Evolutionary conservation across 2,888 invertebrate genomes (phyloP), one percentile per base, ranked within the genome.

Genomic region (Alviniconcha strummeri): DNA sequence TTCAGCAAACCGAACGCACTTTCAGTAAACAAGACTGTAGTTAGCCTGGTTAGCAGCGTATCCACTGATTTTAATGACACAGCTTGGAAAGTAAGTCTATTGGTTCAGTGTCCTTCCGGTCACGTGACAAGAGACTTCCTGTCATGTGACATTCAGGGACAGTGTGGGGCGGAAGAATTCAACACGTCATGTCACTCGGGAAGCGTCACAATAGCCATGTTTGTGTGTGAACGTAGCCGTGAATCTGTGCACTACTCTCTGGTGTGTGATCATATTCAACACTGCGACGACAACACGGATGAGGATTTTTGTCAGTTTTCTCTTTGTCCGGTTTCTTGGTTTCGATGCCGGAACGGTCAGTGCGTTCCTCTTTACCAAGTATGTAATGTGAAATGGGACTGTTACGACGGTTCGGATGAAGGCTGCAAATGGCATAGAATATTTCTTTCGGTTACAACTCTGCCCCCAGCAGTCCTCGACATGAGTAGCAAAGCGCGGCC

Each of bases 351-450:
- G 4, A 76, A 76, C n/a, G n/a, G 54, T 54, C 76, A 76, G 76
- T 76, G 76, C 17, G 4, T 76, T 13, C 8, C 54, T 36, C 11
- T 11, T 52, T 0, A 67, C 6, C 71, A 81, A 7, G 52, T 55
- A 9, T 81, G 81, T 81, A 56, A 81, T 8, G 81, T 55, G 15
- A 36, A 36, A 15, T 9, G 13, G 6, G 56, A 81, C 19, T 81
- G 72, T 72, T 15, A 56, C 15, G 81, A 81, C n/a, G 55, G 69
- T 17, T 81, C 81, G n/a, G 81, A 81, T 56, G 81, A 81, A 72
- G 13, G 4, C n/a, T n/a, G n/a, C n/a, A 36, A 36, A 36, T 36
- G 36, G 36, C 36, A 36, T 36, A 36, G 36, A 36, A 36, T 36
- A 36, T 36, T 36, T 36, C 36, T 36, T 36, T 3, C 36, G 36